Percentiles rank a stretch among this genome's conserved stretches.
Conservation (phyloP, 1,140 invertebrate species). For the Eurosta solidaginis region DNA sequence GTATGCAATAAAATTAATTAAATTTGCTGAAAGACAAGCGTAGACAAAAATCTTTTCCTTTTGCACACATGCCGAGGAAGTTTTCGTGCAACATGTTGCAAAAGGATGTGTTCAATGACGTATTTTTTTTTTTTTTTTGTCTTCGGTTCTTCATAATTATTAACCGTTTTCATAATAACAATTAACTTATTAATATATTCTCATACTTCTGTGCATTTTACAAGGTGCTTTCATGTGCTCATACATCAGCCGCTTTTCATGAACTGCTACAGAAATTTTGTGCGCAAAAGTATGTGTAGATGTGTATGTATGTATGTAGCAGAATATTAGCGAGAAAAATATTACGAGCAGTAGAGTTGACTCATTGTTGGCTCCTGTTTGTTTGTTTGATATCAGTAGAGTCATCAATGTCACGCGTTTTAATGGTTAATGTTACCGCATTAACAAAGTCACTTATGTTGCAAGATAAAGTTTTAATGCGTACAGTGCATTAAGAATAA, state of each 20-base stretch:
- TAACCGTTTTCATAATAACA: constrained; percentile 9
- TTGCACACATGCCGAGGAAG: neutral
- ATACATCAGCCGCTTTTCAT: no score
- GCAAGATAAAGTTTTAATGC: neutral
- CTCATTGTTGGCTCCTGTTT: neutral
- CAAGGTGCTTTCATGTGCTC: neutral
- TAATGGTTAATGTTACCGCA: constrained; percentile 8
- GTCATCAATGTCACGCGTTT: constrained; percentile 1
- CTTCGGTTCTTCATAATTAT: neutral
- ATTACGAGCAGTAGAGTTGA: no score
- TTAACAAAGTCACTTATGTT: constrained; percentile 14
- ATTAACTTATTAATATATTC: constrained; percentile 16
- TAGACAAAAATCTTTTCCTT: neutral
- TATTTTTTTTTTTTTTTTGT: no score
- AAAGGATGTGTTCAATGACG: neutral
- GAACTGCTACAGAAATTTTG: no score
- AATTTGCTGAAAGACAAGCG: constrained; percentile 25
- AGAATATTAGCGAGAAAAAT: no score
- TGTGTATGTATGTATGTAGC: neutral
- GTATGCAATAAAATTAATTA: constrained; percentile 32
- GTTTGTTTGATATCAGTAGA: neutral
- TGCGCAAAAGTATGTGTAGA: neutral
- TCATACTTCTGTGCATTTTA: neutral
- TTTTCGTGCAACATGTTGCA: neutral
- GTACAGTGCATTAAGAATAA: no score